phyloP scores from a whole-genome alignment of 2,888 invertebrate species.

The Schrankia costaestrigalis region DNA sequence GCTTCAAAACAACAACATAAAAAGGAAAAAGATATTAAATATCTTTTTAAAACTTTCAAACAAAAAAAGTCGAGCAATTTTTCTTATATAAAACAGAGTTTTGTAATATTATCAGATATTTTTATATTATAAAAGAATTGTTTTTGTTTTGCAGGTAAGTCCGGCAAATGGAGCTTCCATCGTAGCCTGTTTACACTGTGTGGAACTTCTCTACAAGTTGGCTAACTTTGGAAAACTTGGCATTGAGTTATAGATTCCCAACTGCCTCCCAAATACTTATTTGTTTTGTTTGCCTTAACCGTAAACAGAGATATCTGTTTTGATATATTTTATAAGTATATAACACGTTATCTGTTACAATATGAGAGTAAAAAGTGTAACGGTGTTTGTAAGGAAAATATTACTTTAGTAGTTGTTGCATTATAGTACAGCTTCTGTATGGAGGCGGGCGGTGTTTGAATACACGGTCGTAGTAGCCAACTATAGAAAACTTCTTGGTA shows the following conservation, averaged over 20 bases:
- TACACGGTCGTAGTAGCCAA: no score
- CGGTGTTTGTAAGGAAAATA: no score
- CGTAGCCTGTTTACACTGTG: conserved; percentile 55
- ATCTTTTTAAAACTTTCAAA: conserved; percentile 9
- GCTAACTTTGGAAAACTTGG: conserved; percentile 69
- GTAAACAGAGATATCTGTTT: conserved; percentile 68
- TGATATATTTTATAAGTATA: conserved; percentile 40
- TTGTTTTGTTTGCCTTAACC: conserved; percentile 72
- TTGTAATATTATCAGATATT: conserved; percentile 20
- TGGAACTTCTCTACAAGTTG: conserved; percentile 66
- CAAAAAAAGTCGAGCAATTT: conserved; percentile 17
- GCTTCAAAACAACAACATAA: conserved; percentile 15
- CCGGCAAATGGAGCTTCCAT: conserved; percentile 60
- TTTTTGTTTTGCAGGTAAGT: conserved; percentile 74
- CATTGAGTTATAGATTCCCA: conserved; percentile 79
- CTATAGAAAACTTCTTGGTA: no score
- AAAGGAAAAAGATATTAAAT: conserved; percentile 9
- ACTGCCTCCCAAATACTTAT: conserved; percentile 74
- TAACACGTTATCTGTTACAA: conserved; percentile 2
- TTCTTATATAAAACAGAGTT: conserved; percentile 10
- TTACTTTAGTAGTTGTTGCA: no score
- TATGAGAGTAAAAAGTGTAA: no score
- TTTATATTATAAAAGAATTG: conserved; percentile 32
- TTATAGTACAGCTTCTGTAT: no score
- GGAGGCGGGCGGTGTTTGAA: no score